Evolutionary conservation across 2,888 invertebrate species (phyloP).

Genomic region (Actias luna): DNA sequence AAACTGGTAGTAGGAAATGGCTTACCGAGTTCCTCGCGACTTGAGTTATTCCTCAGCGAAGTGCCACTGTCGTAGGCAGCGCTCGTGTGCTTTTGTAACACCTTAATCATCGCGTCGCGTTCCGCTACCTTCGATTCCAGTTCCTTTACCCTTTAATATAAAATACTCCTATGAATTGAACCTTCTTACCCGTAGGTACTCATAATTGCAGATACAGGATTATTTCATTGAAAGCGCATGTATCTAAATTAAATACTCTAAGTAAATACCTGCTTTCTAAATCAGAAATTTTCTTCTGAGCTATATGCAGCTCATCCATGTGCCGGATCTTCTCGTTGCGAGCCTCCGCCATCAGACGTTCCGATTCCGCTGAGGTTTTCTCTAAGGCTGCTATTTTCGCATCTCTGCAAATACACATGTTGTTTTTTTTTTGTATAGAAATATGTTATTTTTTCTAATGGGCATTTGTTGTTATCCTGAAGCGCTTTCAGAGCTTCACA

Average conservation of each 20-base stretch:
- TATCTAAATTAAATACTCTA: too few relatives aligned
- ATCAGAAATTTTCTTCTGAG: slow-evolving; percentile 92
- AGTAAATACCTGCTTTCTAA: slow-evolving; percentile 92
- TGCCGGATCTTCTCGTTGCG: slow-evolving; percentile 92
- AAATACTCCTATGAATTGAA: too few relatives aligned
- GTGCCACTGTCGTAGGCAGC: slow-evolving; percentile 85
- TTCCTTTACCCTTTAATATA: slow-evolving; percentile 85
- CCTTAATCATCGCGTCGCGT: slow-evolving; percentile 94
- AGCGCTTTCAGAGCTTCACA: too few relatives aligned
- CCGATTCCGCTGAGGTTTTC: slow-evolving; percentile 91
- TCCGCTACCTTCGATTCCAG: slow-evolving; percentile 93
- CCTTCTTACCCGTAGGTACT: too few relatives aligned
- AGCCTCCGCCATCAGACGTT: slow-evolving; percentile 92
- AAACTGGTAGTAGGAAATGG: too few relatives aligned
- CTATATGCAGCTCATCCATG: slow-evolving; percentile 93
- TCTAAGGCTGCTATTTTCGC: slow-evolving; percentile 92
- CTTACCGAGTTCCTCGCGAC: slow-evolving; percentile 74
- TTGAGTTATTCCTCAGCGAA: slow-evolving; percentile 76
- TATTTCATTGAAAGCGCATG: too few relatives aligned
- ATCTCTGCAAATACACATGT: slow-evolving; percentile 78
- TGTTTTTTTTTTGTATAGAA: too few relatives aligned
- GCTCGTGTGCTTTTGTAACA: slow-evolving; percentile 91
- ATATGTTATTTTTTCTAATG: too few relatives aligned
- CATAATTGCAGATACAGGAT: too few relatives aligned
- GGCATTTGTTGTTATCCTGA: too few relatives aligned